Conservation (phyloP, 2,888 invertebrate genomes). For the Plagodis dolabraria region DNA sequence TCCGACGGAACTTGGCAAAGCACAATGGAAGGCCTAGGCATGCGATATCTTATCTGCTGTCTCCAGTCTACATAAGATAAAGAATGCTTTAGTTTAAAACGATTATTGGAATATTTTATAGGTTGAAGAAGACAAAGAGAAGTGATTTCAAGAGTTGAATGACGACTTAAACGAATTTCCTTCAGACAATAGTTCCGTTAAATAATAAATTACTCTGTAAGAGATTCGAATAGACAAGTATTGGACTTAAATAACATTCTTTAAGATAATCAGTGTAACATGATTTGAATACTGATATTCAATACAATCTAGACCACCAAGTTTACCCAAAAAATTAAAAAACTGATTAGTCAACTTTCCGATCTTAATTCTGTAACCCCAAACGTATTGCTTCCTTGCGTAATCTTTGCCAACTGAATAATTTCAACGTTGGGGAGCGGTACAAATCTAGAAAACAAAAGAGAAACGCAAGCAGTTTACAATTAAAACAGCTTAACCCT, state of each 20-base stretch:
- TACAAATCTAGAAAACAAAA: slow-evolving; percentile 56
- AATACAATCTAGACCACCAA: background rate
- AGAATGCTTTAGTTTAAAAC: too few relatives aligned
- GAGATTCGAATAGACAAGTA: too few relatives aligned
- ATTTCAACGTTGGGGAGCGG: slow-evolving; percentile 35
- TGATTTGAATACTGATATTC: too few relatives aligned
- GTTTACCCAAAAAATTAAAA: background rate
- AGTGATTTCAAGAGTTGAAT: too few relatives aligned
- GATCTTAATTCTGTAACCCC: slow-evolving; percentile 15
- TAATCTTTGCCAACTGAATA: slow-evolving; percentile 37
- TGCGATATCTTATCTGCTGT: slow-evolving; percentile 4
- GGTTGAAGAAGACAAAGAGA: too few relatives aligned
- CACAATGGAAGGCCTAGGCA: slow-evolving; percentile 34
- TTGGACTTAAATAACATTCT: too few relatives aligned
- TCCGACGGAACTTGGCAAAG: slow-evolving; percentile 35
- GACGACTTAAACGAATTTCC: too few relatives aligned
- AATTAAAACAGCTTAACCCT: slow-evolving; percentile 76
- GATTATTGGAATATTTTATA: too few relatives aligned
- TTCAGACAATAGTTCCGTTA: too few relatives aligned
- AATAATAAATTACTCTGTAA: too few relatives aligned
- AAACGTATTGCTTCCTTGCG: slow-evolving; percentile 15
- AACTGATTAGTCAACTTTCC: slow-evolving; percentile 7
- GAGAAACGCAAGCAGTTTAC: slow-evolving; percentile 70
- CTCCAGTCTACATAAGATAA: too few relatives aligned
- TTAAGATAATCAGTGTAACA: too few relatives aligned